phyloP scores from a whole-genome alignment of 2,113 vertebrate species.

The Zapornia atra region DNA sequence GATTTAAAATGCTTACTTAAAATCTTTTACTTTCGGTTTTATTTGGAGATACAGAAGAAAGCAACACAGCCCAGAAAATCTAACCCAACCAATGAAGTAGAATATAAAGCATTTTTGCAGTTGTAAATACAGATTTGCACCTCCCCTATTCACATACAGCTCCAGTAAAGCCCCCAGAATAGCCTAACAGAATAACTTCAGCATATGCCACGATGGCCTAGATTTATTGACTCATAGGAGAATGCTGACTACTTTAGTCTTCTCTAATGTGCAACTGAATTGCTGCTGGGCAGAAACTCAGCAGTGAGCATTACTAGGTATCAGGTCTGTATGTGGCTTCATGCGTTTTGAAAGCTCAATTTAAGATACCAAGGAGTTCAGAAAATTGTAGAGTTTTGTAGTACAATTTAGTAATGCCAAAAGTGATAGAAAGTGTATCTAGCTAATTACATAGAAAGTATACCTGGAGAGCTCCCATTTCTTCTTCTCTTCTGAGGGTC shows the following conservation, averaged over 20 bases:
- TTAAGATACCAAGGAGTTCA: background rate
- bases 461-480: constrained; percentile 89
- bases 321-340: background rate
- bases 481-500: constrained; percentile 85
- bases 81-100: background rate
- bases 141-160: background rate
- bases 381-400: background rate
- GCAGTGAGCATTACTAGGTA: background rate
- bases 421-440: background rate
- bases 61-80: background rate
- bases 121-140: background rate
- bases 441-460: background rate
- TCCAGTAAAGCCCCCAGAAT: background rate
- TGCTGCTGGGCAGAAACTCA: background rate
- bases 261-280: background rate
- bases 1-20: background rate
- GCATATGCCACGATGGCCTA: background rate
- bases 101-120: background rate
- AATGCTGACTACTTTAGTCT: background rate
- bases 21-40: background rate
- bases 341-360: background rate
- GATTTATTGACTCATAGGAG: background rate
- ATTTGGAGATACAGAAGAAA: background rate
- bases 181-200: background rate
- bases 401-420: background rate